Evolutionary conservation across 2,888 invertebrate species (phyloP).

Genomic region (Eubasilissa splendida): DNA sequence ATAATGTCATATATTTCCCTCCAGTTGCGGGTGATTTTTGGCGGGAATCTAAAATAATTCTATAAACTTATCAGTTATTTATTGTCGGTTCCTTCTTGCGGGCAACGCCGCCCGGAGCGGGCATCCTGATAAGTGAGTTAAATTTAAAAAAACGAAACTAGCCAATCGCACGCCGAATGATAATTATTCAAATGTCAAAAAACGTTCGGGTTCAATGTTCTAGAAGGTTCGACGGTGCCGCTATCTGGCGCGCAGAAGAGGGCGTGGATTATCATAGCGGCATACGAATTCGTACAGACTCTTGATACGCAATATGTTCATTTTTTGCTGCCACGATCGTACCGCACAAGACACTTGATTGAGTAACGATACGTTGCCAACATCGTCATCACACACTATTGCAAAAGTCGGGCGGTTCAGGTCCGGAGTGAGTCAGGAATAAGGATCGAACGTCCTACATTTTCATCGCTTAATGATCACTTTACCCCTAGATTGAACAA

Average conservation of each 20-base stretch:
- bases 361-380: constrained; percentile 11
- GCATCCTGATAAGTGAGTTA: no score
- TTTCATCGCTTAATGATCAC: no score
- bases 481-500: no score
- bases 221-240: constrained; percentile 20
- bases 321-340: constrained; percentile 18
- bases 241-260: constrained; percentile 1
- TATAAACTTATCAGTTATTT: no score
- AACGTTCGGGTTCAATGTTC: constrained; percentile 27
- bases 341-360: constrained; percentile 12
- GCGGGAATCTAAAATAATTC: no score
- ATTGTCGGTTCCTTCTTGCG: no score
- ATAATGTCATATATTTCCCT: no score
- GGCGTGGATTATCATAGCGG: constrained; percentile 40
- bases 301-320: constrained; percentile 28
- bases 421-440: no score
- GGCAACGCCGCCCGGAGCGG: no score
- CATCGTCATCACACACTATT: background rate
- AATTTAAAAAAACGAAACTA: background rate
- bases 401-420: no score
- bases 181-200: constrained; percentile 37
- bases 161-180: constrained; percentile 12
- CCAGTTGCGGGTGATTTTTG: no score
- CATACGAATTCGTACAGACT: background rate
- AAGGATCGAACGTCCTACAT: no score